Percentiles rank a stretch among this genome's conserved stretches.
Evolutionary conservation across 1,140 invertebrate species (phyloP).

Genomic region (Anagrus nilaparvatae): DNA sequence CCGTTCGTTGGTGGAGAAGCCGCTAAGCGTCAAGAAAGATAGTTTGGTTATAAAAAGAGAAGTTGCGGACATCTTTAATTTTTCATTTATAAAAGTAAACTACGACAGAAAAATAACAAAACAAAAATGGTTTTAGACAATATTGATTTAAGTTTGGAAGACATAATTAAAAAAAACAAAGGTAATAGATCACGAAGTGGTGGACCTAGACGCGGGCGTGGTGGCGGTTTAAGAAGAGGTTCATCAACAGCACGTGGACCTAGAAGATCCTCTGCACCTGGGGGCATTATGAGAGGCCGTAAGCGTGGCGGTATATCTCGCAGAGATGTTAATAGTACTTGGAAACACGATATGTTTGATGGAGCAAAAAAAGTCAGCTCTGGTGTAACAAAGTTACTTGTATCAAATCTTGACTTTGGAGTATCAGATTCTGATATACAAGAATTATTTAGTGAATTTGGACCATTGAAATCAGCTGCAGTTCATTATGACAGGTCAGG

Average conservation of each 20-base stretch:
- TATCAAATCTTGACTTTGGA: neutral
- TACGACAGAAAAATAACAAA: no score
- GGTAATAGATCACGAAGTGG: conserved; percentile 41
- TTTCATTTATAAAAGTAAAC: no score
- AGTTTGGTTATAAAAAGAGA: no score
- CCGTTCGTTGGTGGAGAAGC: no score
- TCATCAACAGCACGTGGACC: conserved; percentile 7
- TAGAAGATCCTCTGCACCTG: conserved; percentile 14
- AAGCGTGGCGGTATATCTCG: conserved; percentile 55
- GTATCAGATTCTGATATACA: neutral
- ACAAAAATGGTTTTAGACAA: no score
- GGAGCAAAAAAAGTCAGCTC: conserved; percentile 12
- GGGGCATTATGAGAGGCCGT: conserved; percentile 49
- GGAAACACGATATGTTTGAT: neutral
- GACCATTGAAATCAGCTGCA: neutral
- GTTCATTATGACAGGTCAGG: neutral
- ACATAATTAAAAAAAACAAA: conserved; percentile 83
- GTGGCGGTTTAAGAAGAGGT: conserved; percentile 26
- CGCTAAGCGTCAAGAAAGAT: no score
- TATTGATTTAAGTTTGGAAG: conserved; percentile 92
- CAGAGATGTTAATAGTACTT: conserved; percentile 5
- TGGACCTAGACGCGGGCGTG: conserved; percentile 31
- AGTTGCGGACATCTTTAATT: no score
- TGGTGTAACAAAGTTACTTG: neutral
- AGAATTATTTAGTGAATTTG: neutral